phyloP scores from a whole-genome alignment of 1,140 invertebrate genomes.

The Steinernema khuongi region DNA sequence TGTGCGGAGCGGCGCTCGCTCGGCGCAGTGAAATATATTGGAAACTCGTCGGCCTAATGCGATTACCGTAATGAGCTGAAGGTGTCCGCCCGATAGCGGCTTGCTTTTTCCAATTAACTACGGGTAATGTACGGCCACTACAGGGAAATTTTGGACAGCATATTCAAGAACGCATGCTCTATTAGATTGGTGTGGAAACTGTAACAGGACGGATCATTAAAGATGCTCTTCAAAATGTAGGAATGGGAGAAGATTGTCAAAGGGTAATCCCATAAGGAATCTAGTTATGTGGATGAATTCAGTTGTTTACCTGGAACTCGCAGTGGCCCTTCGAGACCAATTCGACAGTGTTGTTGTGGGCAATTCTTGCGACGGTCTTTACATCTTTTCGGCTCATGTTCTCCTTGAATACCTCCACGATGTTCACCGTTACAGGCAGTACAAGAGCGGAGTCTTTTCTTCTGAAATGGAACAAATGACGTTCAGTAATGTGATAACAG shows the following conservation, averaged over 20 bases:
- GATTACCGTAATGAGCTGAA: too few species aligned
- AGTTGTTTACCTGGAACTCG: constrained; percentile 55
- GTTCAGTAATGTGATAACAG: constrained; percentile 10
- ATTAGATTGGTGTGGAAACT: too few species aligned
- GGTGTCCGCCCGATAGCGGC: not conserved
- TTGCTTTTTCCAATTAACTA: too few species aligned
- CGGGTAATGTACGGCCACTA: too few species aligned
- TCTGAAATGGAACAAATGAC: constrained; percentile 27
- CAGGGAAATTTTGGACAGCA: too few species aligned
- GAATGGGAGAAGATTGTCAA: not conserved
- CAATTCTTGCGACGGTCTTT: constrained; percentile 42
- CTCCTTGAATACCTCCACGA: constrained; percentile 43
- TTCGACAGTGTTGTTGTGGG: constrained; percentile 41
- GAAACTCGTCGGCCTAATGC: not conserved
- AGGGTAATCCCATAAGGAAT: not conserved
- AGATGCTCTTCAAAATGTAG: too few species aligned
- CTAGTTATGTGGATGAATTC: not conserved
- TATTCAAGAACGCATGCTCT: too few species aligned
- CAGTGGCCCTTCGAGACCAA: constrained; percentile 52
- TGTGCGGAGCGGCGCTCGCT: not conserved
- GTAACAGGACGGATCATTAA: too few species aligned
- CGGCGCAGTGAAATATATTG: not conserved
- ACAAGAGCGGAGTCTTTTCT: constrained; percentile 52
- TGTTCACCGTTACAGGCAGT: constrained; percentile 51
- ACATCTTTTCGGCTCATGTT: constrained; percentile 10